A percentile compares a stretch with the other conserved stretches of the same genome.
These are phyloP conservation scores for Glaucidium brasilianum DNA, from an alignment of 2,113 vertebrate species.

Conservation along the genomic window DNA sequence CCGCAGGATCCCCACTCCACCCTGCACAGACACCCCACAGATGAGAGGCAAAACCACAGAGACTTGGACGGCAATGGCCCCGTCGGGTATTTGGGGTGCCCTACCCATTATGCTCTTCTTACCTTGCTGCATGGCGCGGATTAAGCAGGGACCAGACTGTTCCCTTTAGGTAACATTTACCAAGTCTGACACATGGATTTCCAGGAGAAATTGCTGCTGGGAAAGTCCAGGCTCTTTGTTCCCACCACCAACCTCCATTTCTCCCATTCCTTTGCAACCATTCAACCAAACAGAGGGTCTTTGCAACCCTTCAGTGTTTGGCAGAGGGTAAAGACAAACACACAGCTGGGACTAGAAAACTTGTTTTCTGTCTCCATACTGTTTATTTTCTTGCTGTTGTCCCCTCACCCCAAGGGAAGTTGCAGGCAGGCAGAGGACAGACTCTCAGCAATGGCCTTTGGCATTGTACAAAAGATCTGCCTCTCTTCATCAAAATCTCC, in stretches of 20 bases:
- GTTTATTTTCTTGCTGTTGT: not conserved
- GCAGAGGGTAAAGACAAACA: not conserved
- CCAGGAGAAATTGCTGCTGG: not conserved
- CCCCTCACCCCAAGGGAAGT: not conserved
- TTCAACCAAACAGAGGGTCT: not conserved
- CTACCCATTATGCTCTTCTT: accelerated
- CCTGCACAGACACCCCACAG: not conserved
- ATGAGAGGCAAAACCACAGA: accelerated
- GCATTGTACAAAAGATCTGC: not conserved
- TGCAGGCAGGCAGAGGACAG: not conserved
- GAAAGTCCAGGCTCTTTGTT: not conserved
- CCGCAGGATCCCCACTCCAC: not conserved
- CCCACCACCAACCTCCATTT: not conserved
- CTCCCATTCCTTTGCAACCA: not conserved
- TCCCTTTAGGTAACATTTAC: not conserved
- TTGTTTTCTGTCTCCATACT: not conserved
- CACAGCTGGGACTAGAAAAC: not conserved
- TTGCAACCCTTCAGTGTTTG: not conserved
- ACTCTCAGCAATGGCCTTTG: not conserved
- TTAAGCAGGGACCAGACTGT: not conserved
- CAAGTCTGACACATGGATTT: not conserved
- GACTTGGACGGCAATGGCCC: accelerated
- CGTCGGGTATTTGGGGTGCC: accelerated
- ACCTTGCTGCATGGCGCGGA: accelerated
- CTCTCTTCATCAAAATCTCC: not conserved